phyloP scores from a whole-genome alignment of 2,888 invertebrate genomes.

The Chrysolina americana region DNA sequence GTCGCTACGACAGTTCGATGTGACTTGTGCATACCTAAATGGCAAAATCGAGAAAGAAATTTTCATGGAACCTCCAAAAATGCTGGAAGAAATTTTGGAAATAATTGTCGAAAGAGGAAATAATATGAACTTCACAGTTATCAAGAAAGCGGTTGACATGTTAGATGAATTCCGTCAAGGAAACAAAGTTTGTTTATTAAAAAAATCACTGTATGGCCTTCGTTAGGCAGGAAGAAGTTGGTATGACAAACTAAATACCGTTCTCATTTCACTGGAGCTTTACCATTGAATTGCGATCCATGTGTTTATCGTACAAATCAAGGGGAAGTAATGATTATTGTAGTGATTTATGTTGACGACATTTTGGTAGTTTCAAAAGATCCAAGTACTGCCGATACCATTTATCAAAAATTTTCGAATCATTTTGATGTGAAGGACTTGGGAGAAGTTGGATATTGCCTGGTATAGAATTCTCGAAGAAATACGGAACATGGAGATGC shows the following conservation, averaged over 20 bases:
- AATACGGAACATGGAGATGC: too few relatives aligned
- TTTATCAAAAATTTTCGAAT: not conserved
- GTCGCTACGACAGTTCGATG: constrained; percentile 43
- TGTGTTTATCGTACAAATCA: constrained; percentile 9
- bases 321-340: constrained; percentile 5
- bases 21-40: constrained; percentile 44
- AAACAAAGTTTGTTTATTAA: too few relatives aligned
- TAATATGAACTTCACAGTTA: constrained; percentile 18
- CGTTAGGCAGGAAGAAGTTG: too few relatives aligned
- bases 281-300: constrained; percentile 13
- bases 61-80: constrained; percentile 46
- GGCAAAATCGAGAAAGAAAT: constrained; percentile 43
- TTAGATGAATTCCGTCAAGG: not conserved
- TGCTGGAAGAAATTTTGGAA: constrained; percentile 17
- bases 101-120: not conserved
- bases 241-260: too few relatives aligned
- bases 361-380: not conserved
- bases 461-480: not conserved
- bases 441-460: not conserved
- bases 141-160: not conserved
- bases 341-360: too few relatives aligned
- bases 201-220: too few relatives aligned
- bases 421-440: too few relatives aligned
- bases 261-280: too few relatives aligned
- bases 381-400: too few relatives aligned